phyloP scores from a whole-genome alignment of 2,797 vertebrate species.

The Eupleurogrammus muticus region DNA sequence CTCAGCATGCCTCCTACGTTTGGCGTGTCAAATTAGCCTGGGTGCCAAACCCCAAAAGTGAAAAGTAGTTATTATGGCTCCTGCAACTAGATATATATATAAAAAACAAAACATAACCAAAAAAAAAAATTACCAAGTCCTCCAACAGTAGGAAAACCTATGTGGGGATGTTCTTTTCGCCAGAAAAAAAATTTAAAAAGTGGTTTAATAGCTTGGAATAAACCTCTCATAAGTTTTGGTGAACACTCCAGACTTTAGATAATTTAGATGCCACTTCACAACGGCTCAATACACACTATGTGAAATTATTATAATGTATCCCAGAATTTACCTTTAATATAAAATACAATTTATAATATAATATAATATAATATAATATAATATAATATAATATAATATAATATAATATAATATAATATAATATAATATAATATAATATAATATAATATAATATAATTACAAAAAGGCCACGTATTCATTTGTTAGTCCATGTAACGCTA shows the following conservation, averaged over 20 bases:
- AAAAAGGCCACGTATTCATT: constrained; percentile 2
- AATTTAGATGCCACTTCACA: constrained; percentile 25
- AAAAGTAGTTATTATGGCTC: constrained; percentile 41
- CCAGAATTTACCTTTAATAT: not conserved
- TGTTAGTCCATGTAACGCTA: constrained; percentile 8
- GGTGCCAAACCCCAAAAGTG: constrained; percentile 37
- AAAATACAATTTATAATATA: not conserved
- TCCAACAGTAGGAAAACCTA: constrained; percentile 28
- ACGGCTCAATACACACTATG: not conserved
- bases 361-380: constrained; percentile 41
- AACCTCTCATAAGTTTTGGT: constrained; percentile 80
- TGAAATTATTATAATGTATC: not conserved
- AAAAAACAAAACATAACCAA: too few relatives aligned
- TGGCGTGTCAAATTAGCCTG: constrained; percentile 30
- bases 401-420: constrained; percentile 51
- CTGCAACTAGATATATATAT: constrained; percentile 37
- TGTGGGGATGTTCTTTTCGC: constrained; percentile 25
- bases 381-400: constrained; percentile 45
- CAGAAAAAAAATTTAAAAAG: constrained; percentile 20
- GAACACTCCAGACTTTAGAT: constrained; percentile 26
- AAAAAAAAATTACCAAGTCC: constrained; percentile 20
- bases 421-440: constrained; percentile 46
- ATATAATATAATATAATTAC: constrained; percentile 44
- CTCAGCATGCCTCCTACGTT: constrained; percentile 20
- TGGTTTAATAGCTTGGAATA: constrained; percentile 36